phyloP scores from a whole-genome alignment of 2,797 vertebrate genomes.

The Halcyon leucocephala region DNA sequence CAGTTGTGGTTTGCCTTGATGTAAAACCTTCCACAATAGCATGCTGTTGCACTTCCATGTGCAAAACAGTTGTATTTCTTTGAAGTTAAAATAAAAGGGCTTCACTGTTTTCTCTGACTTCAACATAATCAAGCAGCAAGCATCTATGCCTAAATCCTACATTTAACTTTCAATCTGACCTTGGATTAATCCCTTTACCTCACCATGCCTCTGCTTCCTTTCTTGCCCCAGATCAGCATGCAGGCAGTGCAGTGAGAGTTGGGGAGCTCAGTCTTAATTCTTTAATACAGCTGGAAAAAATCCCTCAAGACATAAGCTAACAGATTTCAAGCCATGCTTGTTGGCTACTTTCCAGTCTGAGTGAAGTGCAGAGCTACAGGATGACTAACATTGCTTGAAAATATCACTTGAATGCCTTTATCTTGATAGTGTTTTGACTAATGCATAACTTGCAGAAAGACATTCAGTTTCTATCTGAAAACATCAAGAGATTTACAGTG shows the following conservation, averaged over 20 bases:
- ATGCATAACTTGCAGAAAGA: slow-evolving; percentile 34
- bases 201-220: slow-evolving; percentile 60
- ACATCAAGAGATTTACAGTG: slow-evolving; percentile 26
- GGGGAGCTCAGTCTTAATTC: slow-evolving; percentile 45
- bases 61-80: slow-evolving; percentile 49
- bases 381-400: slow-evolving; percentile 15
- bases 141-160: background rate
- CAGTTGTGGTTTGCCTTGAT: slow-evolving; percentile 47
- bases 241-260: slow-evolving; percentile 24
- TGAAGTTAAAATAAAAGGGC: slow-evolving; percentile 54
- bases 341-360: slow-evolving; percentile 57
- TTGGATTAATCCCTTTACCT: slow-evolving; percentile 62
- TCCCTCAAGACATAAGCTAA: slow-evolving; percentile 55
- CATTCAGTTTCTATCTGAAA: slow-evolving; percentile 16
- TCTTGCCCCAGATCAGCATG: slow-evolving; percentile 48
- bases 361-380: slow-evolving; percentile 21
- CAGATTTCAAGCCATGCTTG: slow-evolving; percentile 56
- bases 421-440: slow-evolving; percentile 29
- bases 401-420: slow-evolving; percentile 45
- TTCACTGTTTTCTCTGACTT: slow-evolving; percentile 54
- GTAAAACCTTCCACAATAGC: background rate
- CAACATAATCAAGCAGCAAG: slow-evolving; percentile 29
- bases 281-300: slow-evolving; percentile 71
- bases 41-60: slow-evolving; percentile 32
- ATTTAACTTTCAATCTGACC: slow-evolving; percentile 53